phyloP scores from a whole-genome alignment of 2,888 invertebrate genomes.

The Acholoe squamosa region DNA sequence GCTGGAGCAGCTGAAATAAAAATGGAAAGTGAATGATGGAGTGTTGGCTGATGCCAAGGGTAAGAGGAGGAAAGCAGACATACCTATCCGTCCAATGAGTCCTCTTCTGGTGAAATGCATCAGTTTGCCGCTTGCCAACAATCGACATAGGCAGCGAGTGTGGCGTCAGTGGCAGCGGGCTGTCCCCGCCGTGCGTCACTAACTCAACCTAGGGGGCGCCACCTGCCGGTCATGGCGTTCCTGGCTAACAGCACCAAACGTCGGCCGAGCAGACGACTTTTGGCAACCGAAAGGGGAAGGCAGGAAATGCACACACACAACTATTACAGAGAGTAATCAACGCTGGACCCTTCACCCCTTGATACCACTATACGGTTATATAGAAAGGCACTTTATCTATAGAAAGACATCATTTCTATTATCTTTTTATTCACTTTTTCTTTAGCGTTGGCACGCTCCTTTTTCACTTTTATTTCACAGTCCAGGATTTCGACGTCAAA shows the following conservation, averaged over 20 bases:
- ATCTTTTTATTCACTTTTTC: no score
- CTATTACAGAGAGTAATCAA: no score
- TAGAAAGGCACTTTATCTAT: no score
- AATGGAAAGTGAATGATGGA: conserved; percentile 61
- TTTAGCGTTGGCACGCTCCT: no score
- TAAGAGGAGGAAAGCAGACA: conserved; percentile 59
- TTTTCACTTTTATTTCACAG: no score
- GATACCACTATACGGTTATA: no score
- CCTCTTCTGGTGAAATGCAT: conserved; percentile 56
- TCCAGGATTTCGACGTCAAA: no score
- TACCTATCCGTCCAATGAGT: conserved; percentile 61
- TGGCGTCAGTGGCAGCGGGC: conserved; percentile 49
- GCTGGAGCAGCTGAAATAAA: conserved; percentile 39
- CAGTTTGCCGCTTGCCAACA: conserved; percentile 59
- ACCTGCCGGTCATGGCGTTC: conserved; percentile 29
- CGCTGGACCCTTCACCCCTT: no score
- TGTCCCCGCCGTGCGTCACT: conserved; percentile 35
- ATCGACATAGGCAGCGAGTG: conserved; percentile 60
- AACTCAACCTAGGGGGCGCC: conserved; percentile 31
- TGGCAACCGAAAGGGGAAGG: neutral
- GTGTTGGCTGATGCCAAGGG: conserved; percentile 59
- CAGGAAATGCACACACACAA: neutral
- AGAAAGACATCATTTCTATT: no score
- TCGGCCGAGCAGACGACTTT: conserved; percentile 32
- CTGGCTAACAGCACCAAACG: neutral